These are phyloP conservation scores for Bombus breviceps DNA, from an alignment of 1,140 invertebrate species.

Conservation along the genomic window DNA sequence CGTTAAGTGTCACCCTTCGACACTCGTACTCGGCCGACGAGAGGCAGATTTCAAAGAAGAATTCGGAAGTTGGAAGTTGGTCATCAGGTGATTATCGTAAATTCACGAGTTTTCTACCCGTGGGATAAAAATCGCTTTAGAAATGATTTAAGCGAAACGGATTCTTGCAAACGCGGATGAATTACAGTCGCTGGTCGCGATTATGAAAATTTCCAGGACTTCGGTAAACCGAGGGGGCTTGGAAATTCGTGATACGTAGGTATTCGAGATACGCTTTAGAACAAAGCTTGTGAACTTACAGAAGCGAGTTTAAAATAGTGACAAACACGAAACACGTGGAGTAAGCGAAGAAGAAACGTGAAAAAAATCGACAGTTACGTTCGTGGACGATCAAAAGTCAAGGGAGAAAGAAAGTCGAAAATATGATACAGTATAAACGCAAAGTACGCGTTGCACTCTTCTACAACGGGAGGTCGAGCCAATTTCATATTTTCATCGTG, in stretches of 20 bases:
- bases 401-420: not conserved
- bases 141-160: not conserved
- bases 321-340: no score
- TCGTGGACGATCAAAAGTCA: not conserved
- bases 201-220: not conserved
- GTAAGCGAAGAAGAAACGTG: no score
- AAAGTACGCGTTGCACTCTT: not conserved
- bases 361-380: not conserved
- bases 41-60: constrained; percentile 40
- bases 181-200: not conserved
- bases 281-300: not conserved
- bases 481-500: not conserved
- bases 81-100: constrained; percentile 36
- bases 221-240: not conserved
- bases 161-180: not conserved
- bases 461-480: not conserved
- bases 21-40: not conserved
- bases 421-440: not conserved
- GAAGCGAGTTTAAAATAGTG: constrained; percentile 16
- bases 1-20: constrained; percentile 39
- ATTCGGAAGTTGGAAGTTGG: constrained; percentile 42
- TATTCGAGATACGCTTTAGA: not conserved
- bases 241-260: no score
- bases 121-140: not conserved
- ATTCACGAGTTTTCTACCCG: constrained; percentile 2